Evolutionary conservation across 2,888 invertebrate genomes (phyloP), one percentile per base, ranked within the genome.

Genomic region (Micoletzkya japonica): DNA sequence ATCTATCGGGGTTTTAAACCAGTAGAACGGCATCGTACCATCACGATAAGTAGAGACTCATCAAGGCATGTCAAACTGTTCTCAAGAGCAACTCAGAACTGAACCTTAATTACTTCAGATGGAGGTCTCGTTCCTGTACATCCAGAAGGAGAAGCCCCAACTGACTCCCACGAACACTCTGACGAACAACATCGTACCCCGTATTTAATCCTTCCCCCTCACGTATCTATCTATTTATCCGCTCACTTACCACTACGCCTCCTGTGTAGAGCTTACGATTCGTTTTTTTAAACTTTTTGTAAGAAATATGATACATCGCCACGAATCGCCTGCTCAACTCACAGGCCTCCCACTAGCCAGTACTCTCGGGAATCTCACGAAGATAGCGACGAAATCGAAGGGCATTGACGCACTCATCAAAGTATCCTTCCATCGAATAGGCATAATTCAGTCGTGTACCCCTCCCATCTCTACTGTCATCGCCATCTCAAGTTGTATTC

Each of bases 91-190:
- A 52, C 2, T 10, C 26, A 52, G 28, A 52, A 52, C 10, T 17
- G 28, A 14, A 24, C 17, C 28, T 30, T 57, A 34, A 36, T 28
- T 39, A 4, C 54, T 66, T 4, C 64, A 66, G 64, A 26, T 66
- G 44, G 64, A 66, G 54, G 54, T 66, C 0, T 54, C 64, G 28
- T 66, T 66, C 37, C 54, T 66, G 4, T 66, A 37, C 64, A 36
- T 32, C 1, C 32, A 66, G 24, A 34, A 39, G 37, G 64, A 66
- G 28, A 54, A 54, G 37, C 28, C 36, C 4, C 24, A 26, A 2
- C 52, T 24, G 14, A 52, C 52, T 4, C 32, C 52, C 20, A 36
- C 52, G 36, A 66, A 36, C 30, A 66, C 36, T 26, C 54, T 54
- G 20, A 10, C 44, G 20, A 14, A 44, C 37, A 37, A 54, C 20